Base-by-base conservation (phyloP, 1,140 invertebrate species). In the Penaeus japonicus region DNA sequence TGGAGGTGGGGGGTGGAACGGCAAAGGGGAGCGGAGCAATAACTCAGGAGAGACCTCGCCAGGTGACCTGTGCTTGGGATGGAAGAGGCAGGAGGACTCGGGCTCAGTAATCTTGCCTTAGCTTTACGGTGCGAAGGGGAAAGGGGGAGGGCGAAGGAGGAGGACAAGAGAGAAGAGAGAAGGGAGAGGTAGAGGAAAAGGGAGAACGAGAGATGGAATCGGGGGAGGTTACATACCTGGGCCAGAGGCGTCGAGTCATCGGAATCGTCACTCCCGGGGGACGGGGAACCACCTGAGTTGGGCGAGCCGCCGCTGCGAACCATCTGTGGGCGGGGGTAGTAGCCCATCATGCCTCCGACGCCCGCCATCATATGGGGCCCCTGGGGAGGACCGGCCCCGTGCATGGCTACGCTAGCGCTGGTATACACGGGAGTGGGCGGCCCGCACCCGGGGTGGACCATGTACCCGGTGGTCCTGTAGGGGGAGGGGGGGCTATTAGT, bases 221-320 rank as follows among this genome's bases (percentile, higher is more conserved):
- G 2, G 4, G 32, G 7, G 79, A 12, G 30, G 47, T 0, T 17
- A 75, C 83, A 65, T n/a, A 91, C 91, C 89, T 91, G 91, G 2
- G 90, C 89, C 30, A 91, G 47, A 22, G 77, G 90, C 73, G 85
- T 88, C 27, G 65, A 83, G 80, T 87, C 83, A 27, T 90, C 86
- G 55, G 86, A 89, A 30, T 90, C 84, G n/a, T 84, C 89, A n/a
- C 85, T 84, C 20, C 85, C 80, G 12, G 85, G 85, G 53, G 89
- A 90, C 4, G 85, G 85, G 30, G 83, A 84, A 20, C 85, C 77
- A 39, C 86, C 85, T n/a, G 84, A 90, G 54, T 90, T 85, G 39
- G 89, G 87, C 3, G 86, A 87, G 5, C 82, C 84, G 7, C 85
- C 82, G 54, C 73, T 90, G 59, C 84, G 57, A 27, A 84, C 83